Evolutionary conservation across 2,113 vertebrate genomes (phyloP), one percentile per base, ranked within the genome.

Genomic region (Micronycteris hirsuta): DNA sequence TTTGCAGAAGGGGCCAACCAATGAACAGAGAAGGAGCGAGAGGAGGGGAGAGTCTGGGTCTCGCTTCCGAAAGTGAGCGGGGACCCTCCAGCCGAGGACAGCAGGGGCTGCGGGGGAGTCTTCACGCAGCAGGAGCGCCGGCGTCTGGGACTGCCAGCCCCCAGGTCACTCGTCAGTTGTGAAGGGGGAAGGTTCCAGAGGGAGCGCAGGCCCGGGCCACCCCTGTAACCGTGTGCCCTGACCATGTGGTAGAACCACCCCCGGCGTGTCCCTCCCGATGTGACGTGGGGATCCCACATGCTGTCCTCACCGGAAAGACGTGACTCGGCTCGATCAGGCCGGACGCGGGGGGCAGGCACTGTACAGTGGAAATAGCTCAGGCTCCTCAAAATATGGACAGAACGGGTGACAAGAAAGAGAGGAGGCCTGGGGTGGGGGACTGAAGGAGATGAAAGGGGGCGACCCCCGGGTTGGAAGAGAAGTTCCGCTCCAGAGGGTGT

Each of bases 201-300:
- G 22, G n/a, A 31, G 86, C 19, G 15, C 43, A 15, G 28, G 33
- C 5, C 31, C 11, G 1, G 68, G 0, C 5, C 13, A 33, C 58
- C 7, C 38, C 78, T 28, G 26, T 9, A 12, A 1, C 43, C 52
- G 0, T 31, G 83, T 2, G 22, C 31, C 41, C 52, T 24, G 13
- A 9, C 11, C 14, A n/a, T n/a, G n/a, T 3, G 0, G 31, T 0
- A 10, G 31, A 11, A 31, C n/a, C 11, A 0, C 41, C 31, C 41
- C 24, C 26, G 2, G 15, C 2, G 19, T 33, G 28, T 0, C 38
- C 49, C 11, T 58, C 33, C 80, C 0, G 33, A 0, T 4, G n/a
- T 11, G 56, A 38, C 0, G 0, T 7, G 8, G 4, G 38, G 20
- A n/a, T 5, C 2, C 17, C 7, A 0, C 3, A 0, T 41, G 0